phyloP scores from a whole-genome alignment of 2,888 invertebrate species.

The Ashinkailepas kermadecensis region DNA sequence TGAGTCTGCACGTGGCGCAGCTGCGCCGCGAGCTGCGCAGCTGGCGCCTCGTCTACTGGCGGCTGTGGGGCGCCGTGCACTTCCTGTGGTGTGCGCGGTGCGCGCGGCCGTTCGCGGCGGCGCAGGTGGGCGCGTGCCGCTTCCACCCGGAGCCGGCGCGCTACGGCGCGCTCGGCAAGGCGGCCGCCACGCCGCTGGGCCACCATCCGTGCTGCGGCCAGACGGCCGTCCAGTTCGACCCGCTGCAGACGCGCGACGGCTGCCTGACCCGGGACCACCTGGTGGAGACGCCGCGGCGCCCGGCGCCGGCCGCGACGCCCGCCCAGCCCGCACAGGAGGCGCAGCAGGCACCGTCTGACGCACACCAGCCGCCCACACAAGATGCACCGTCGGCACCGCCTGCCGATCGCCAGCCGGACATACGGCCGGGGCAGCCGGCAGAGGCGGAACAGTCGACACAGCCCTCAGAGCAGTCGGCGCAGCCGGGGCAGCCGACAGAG shows the following conservation, averaged over 20 bases:
- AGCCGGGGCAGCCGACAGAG: no score
- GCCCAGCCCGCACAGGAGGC: no score
- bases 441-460: no score
- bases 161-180: conserved; percentile 52
- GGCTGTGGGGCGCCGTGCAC: conserved; percentile 59
- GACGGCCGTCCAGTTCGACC: conserved; percentile 70
- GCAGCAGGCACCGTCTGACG: not conserved
- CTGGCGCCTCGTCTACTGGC: conserved; percentile 91
- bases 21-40: conserved; percentile 69
- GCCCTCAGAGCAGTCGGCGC: no score
- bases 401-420: no score
- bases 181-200: conserved; percentile 38
- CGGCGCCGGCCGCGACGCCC: conserved; percentile 24
- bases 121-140: conserved; percentile 53
- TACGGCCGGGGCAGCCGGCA: no score
- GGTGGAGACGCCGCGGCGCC: conserved; percentile 29
- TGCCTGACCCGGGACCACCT: conserved; percentile 33
- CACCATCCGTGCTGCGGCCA: conserved; percentile 80
- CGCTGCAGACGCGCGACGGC: conserved; percentile 46
- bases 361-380: not conserved
- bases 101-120: conserved; percentile 44
- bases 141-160: conserved; percentile 71
- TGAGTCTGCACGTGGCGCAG: conserved; percentile 65
- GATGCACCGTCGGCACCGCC: no score
- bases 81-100: conserved; percentile 73